Percentiles rank a stretch among this genome's conserved stretches.
These are phyloP conservation scores for Entomobrya multifasciata DNA, from an alignment of 2,888 invertebrate genomes.

Conservation along the genomic window DNA sequence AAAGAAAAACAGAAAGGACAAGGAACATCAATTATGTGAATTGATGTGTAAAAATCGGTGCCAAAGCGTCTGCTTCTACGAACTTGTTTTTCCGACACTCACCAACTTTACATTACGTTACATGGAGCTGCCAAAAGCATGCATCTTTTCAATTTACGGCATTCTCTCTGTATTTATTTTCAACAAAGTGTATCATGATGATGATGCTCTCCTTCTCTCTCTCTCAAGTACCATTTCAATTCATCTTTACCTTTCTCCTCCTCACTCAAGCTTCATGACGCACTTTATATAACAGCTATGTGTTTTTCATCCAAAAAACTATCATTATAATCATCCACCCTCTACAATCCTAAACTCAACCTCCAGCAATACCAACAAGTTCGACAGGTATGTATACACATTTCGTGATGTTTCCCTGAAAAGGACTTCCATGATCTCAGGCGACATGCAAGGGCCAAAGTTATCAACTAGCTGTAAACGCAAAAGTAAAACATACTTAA, in stretches of 20 bases:
- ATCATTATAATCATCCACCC: too few relatives aligned
- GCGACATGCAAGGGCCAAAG: neutral
- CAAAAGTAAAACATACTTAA: too few relatives aligned
- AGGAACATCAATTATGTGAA: neutral
- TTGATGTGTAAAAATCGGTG: conserved; percentile 14
- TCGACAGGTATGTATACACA: too few relatives aligned
- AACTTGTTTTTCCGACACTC: neutral
- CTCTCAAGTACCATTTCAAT: neutral
- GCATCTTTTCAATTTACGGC: neutral
- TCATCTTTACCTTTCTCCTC: neutral
- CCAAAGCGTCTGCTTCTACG: conserved; percentile 23
- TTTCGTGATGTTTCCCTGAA: too few relatives aligned
- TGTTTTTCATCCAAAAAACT: too few relatives aligned
- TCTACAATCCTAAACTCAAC: too few relatives aligned
- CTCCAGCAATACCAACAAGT: too few relatives aligned
- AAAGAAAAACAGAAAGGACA: neutral
- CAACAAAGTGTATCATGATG: neutral
- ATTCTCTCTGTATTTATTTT: neutral
- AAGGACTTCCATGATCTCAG: too few relatives aligned
- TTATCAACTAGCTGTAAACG: neutral
- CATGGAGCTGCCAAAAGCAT: neutral
- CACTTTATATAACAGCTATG: neutral
- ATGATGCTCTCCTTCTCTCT: neutral
- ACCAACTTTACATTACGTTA: neutral
- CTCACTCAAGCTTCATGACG: conserved; percentile 8